A percentile compares a stretch with the other conserved stretches of the same genome.
phyloP scores from a whole-genome alignment of 2,888 invertebrate species.

The Ceratothoa steindachneri region DNA sequence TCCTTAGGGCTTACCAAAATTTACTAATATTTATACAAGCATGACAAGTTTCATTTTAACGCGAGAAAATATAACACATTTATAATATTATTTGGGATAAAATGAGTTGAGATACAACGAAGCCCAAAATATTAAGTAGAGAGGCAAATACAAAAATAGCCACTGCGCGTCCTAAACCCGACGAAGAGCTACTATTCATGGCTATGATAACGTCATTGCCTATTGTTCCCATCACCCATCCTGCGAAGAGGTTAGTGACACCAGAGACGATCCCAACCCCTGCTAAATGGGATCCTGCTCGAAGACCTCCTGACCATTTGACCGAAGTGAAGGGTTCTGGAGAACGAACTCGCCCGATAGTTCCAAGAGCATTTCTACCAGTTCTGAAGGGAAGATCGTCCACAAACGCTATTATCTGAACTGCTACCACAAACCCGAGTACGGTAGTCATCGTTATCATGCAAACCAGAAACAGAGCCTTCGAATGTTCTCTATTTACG shows the following conservation, averaged over 20 bases:
- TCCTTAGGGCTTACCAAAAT: no score
- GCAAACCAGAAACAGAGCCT: not conserved
- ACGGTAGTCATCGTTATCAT: not conserved
- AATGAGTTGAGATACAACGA: slow-evolving; percentile 5
- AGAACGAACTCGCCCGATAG: not conserved
- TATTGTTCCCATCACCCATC: not conserved
- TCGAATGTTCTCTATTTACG: not conserved
- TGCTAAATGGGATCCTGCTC: not conserved
- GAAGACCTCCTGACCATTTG: slow-evolving; percentile 5
- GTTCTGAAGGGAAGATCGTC: not conserved
- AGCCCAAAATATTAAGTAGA: not conserved
- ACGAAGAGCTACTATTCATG: not conserved
- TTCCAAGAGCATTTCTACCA: not conserved
- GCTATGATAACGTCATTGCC: not conserved
- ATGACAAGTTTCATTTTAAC: no score
- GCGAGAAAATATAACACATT: no score
- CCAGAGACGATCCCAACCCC: not conserved
- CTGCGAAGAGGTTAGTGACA: not conserved
- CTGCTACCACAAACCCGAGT: not conserved
- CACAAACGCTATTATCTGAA: not conserved
- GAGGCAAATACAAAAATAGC: not conserved
- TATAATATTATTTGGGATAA: not conserved
- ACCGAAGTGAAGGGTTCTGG: not conserved
- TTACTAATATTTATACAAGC: no score
- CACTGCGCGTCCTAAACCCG: not conserved